Evolutionary conservation across 2,888 invertebrate genomes (phyloP), one percentile per base, ranked within the genome.

Genomic region (Leptinotarsa rubiginosa): DNA sequence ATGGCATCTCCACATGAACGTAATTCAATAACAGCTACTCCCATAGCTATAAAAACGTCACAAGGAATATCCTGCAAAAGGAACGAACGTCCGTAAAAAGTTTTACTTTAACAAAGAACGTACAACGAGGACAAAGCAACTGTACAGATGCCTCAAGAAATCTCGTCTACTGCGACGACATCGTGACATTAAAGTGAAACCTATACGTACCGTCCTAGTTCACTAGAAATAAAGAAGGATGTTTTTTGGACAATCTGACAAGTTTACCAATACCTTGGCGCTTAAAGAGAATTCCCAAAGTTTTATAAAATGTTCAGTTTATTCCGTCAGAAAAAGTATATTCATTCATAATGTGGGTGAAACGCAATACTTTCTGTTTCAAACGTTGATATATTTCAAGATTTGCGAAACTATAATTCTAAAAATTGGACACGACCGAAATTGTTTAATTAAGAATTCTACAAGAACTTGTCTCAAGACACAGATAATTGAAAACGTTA

Each of bases 11-110:
- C 71, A 75, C 65, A 69, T 69, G 49, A 72, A 70, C 47, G 70
- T 73, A 71, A 75, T 73, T 73, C 50, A 77, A 77, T 77, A 71
- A 72, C 25, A 73, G 67, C 66, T 56, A 54, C 65, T 69, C 52
- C 52, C 64, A 13, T 20, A 64, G 31, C 67, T 22, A 74, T 74
- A 64, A 74, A 74, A 70, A 47, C 69, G 74, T 75, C 73, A 73
- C 65, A 73, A 75, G 69, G 54, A 74, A 75, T 74, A 47, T 70
- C 65, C n/a, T 10, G 41, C 18, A 52, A 68, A 41, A 54, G 54
- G 41, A 68, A 68, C 41, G 50, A 25, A 20, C 20, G 41, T 25
- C 52, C 5, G 31, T 68, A 31, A 68, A 54, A 68, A 54, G 68
- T 68, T 68, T 68, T 50, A 52, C 54, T 68, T 41, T 47, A 41